These are phyloP conservation scores for Arvicola amphibius DNA, from an alignment of 2,797 vertebrate genomes.

Conservation along the genomic window DNA sequence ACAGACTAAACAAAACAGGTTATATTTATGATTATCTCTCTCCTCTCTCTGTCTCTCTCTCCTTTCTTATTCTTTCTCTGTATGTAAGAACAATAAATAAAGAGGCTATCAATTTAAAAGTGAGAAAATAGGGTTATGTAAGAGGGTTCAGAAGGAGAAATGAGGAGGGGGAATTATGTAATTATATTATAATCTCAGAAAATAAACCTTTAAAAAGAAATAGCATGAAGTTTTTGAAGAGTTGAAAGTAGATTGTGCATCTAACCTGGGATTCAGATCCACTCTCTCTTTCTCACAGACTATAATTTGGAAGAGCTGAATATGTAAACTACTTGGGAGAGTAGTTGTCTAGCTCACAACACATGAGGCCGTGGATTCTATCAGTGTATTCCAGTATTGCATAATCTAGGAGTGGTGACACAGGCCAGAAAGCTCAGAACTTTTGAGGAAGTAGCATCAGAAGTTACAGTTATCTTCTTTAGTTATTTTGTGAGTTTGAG, in stretches of 20 bases:
- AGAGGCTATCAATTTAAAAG: neutral
- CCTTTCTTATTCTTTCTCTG: neutral
- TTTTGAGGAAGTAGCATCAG: neutral
- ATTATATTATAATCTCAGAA: neutral
- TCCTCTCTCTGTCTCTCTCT: neutral
- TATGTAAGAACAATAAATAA: neutral
- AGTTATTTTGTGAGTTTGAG: neutral
- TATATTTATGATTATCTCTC: neutral
- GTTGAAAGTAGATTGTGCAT: neutral
- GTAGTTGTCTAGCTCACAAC: no score
- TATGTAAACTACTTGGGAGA: neutral
- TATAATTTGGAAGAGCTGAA: neutral
- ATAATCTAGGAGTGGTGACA: neutral
- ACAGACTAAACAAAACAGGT: neutral
- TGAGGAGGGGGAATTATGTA: no score
- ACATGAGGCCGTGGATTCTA: neutral
- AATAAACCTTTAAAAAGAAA: neutral
- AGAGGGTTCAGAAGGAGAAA: neutral
- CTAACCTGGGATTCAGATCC: neutral
- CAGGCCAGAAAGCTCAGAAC: neutral
- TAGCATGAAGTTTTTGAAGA: neutral
- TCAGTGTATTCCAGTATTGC: neutral
- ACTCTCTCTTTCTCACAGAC: neutral
- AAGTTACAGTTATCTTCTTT: neutral
- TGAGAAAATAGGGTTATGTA: neutral